Base-by-base conservation (phyloP, 1,140 invertebrate species). In the Drosophila kurseongensis region DNA sequence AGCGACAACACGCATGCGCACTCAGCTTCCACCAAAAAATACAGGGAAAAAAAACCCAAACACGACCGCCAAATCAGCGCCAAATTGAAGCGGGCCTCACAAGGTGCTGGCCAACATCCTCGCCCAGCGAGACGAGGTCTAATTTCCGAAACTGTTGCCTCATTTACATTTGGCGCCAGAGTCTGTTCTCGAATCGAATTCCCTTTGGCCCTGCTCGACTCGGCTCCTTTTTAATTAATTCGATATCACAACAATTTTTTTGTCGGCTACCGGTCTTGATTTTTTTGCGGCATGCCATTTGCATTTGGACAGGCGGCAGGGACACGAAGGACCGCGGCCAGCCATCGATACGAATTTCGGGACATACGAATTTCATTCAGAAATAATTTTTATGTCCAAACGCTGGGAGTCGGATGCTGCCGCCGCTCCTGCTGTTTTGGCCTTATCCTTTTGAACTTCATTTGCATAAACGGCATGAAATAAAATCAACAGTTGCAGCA, bases 381-480 rank as follows among this genome's bases (percentile, higher is more conserved):
- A 78, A 89, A 89, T 84, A 89, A 89, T 89, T 89, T 88, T 89
- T 88, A 88, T 88, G 73, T 89, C 82, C 82, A 78, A 85, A 85
- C 81, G 84, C 69, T 88, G 84, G 40, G 54, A 38, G 55, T 68
- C 62, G 55, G 56, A 40, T 47, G 32, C 60, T 58, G 40, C 16
- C 42, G 27, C 16, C 52, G 63, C 23, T 57, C 42, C 57, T 69
- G 61, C 62, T 86, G 78, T 81, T 67, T 83, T 83, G 84, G 84
- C 68, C 85, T 89, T 89, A 89, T 89, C 84, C 84, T 89, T 80
- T 89, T 89, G 80, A 84, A 89, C 85, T 90, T 89, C 61, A 89
- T 89, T 89, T 89, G 84, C 84, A 89, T 89, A 89, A 89, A 89
- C 74, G 85, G 84, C 80, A 89, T 89, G 77, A 90, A 89, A 89